Evolutionary conservation across 2,888 invertebrate genomes (phyloP), one percentile per base, ranked within the genome.

Genomic region (Labia minor): DNA sequence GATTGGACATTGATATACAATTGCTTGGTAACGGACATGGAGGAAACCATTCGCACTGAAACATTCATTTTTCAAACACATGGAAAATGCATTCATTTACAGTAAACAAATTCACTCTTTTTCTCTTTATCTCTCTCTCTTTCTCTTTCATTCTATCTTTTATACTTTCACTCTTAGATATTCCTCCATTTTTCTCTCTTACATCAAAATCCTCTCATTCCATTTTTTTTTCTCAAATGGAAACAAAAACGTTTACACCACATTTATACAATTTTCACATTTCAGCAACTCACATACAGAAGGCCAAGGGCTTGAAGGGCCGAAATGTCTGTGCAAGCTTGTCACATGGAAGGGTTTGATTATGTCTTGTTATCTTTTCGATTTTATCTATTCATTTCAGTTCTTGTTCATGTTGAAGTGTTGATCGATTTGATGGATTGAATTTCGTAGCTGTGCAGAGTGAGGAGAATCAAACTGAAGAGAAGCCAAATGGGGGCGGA

Each of bases 1-100:
- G 49, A 49, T 49, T 49, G n/a, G 49, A 49, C 49, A 49, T 49
- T 49, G 49, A 49, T 49, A 49, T n/a, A 49, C 49, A 49, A 33
- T 49, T 49, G 49, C 49, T 49, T 49, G 49, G n/a, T 49, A 16
- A 49, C 49, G 49, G 49, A 49, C 49, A 49, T 49, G 49, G 14
- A 49, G 49, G 49, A 49, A 49, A 8, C 14, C 49, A 49, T 49
- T n/a, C 16, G 11, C 33, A 11, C 33, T 8, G 11, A 49, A 10
- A 8, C 49, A 11, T n/a, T 49, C 49, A 26, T 26, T 49, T n/a
- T 14, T 49, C 49, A 49, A 49, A 49, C 49, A 4, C 49, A 49
- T 14, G n/a, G 16, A 14, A 49, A 2, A 49, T 4, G 49, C 49
- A 49, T 49, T 49, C 49, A 49, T 10, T n/a, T 49, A 3, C 49